These are phyloP conservation scores for Lissocephala sabroskyi DNA, from an alignment of 2,888 invertebrate species.

Conservation along the genomic window DNA sequence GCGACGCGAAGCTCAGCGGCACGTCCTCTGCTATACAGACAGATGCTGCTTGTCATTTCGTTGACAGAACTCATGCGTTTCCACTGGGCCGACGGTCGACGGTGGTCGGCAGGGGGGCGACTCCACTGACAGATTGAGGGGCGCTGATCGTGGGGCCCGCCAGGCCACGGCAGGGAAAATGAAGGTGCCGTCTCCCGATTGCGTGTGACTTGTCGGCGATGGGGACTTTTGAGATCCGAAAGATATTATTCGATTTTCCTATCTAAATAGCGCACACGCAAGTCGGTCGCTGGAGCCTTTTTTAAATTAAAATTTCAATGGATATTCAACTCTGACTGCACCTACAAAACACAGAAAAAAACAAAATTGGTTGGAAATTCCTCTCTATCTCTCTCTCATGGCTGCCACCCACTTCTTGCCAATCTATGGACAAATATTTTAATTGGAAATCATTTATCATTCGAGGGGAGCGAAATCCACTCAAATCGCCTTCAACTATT, in stretches of 20 bases:
- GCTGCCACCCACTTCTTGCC: no score
- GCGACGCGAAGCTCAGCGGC: constrained; percentile 37
- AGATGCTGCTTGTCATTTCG: constrained; percentile 63
- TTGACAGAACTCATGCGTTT: constrained; percentile 58
- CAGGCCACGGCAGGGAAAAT: constrained; percentile 12
- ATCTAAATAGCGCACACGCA: no score
- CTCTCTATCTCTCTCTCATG: no score
- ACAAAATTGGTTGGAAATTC: no score
- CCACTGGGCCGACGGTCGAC: constrained; percentile 6
- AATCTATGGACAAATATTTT: constrained; percentile 2
- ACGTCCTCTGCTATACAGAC: constrained; percentile 58
- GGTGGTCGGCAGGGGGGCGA: constrained; percentile 17
- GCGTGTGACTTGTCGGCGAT: constrained; percentile 3
- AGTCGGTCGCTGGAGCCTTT: no score
- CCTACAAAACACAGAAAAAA: no score
- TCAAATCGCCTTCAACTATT: constrained; percentile 15
- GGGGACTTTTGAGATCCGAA: background rate
- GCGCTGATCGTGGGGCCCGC: background rate
- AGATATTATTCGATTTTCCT: no score
- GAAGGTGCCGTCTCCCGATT: constrained; percentile 14
- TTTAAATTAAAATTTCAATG: no score
- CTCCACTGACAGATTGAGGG: background rate
- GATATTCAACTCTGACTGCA: no score
- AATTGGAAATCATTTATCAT: constrained; percentile 13
- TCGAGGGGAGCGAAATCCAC: constrained; percentile 8